Conservation (phyloP, 2,797 vertebrate genomes). For the Micromesistius poutassou region DNA sequence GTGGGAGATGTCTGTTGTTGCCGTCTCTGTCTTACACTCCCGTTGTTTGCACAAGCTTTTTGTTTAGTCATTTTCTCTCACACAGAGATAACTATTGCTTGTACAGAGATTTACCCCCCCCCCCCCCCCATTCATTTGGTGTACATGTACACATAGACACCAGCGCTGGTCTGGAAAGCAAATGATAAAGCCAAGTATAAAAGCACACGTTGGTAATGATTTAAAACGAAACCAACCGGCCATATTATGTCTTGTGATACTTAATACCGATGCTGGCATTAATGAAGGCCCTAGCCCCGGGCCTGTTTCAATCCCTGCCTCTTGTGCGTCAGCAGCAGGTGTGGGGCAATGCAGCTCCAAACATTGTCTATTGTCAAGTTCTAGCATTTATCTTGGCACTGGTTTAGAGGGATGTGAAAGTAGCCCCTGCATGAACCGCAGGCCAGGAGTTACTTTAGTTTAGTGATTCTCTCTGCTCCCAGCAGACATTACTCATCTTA, state of each 20-base stretch:
- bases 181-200: neutral
- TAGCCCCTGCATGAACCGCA: neutral
- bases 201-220: neutral
- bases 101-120: neutral
- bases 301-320: neutral
- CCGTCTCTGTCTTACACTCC: neutral
- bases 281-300: neutral
- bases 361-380: neutral
- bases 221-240: neutral
- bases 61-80: neutral
- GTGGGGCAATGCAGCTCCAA: neutral
- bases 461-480: neutral
- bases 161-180: neutral
- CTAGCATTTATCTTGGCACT: neutral
- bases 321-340: neutral
- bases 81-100: neutral
- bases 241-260: neutral
- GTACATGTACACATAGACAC: neutral
- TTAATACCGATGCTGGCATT: neutral
- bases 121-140: neutral
- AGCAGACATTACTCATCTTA: neutral
- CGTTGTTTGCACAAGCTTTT: neutral
- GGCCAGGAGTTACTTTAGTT: neutral
- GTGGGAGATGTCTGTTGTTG: neutral
- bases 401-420: neutral